Percentiles rank a stretch among this genome's conserved stretches.
Conservation (phyloP, 2,113 vertebrate species). For the Eidolon helvum region DNA sequence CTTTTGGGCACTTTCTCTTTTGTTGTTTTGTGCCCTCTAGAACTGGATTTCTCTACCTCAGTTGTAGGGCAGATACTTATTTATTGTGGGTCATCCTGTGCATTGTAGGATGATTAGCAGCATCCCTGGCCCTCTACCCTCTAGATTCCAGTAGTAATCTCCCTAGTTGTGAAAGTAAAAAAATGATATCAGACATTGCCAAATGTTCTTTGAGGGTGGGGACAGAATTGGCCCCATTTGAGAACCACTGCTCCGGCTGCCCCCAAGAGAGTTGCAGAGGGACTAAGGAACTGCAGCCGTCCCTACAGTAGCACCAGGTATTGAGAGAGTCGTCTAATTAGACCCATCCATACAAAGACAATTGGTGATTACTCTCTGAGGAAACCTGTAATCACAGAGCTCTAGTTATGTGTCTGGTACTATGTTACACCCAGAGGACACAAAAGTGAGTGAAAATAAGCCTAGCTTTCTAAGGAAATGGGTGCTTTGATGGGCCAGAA, state of each 20-base stretch:
- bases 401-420: not conserved
- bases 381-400: not conserved
- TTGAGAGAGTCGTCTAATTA: not conserved
- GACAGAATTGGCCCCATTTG: not conserved
- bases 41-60: not conserved
- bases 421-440: not conserved
- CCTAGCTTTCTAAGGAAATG: not conserved
- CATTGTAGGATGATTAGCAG: not conserved
- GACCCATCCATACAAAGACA: not conserved
- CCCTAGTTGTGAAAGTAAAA: not conserved
- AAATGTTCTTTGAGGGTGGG: not conserved
- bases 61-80: not conserved
- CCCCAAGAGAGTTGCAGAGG: not conserved
- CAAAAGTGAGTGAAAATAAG: not conserved
- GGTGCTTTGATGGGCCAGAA: not conserved
- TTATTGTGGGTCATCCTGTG: not conserved
- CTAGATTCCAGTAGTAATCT: not conserved
- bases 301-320: not conserved
- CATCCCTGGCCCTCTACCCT: not conserved
- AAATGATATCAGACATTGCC: not conserved
- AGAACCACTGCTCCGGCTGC: not conserved
- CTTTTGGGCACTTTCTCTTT: not conserved
- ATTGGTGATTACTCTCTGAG: not conserved
- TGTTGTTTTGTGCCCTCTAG: not conserved
- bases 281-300: not conserved